These are phyloP conservation scores for Heterochromis multidens DNA, from an alignment of 2,113 vertebrate species.

Conservation along the genomic window DNA sequence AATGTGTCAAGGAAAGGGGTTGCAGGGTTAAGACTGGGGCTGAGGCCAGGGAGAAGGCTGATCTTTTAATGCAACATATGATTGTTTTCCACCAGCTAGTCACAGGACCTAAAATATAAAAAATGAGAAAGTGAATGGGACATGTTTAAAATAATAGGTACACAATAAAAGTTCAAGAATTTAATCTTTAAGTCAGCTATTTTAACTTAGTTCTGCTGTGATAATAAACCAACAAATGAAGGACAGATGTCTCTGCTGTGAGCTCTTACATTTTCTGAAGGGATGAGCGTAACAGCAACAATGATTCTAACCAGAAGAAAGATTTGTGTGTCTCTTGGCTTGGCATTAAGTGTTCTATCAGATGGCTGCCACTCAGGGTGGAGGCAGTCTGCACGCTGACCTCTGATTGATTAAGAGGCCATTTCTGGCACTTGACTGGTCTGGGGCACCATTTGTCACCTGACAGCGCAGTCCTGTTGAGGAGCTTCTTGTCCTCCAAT, in stretches of 20 bases:
- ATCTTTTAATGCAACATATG: neutral
- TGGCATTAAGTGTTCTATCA: conserved; percentile 60
- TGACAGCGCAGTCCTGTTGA: conserved; percentile 56
- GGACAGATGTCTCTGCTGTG: neutral
- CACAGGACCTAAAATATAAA: neutral
- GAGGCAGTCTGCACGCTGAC: conserved; percentile 56
- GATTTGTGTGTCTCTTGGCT: conserved; percentile 23
- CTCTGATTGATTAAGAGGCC: conserved; percentile 76
- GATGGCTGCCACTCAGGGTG: conserved; percentile 62
- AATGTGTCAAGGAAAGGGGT: conserved; percentile 34
- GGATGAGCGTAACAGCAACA: neutral
- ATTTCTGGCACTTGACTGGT: conserved; percentile 60
- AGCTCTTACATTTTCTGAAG: neutral
- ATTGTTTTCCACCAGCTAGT: neutral
- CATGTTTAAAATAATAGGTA: neutral
- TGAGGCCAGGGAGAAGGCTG: neutral
- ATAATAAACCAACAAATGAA: neutral
- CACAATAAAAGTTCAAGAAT: neutral
- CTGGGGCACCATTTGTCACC: conserved; percentile 69
- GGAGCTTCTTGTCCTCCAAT: conserved; percentile 49
- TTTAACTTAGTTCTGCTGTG: neutral
- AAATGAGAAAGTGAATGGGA: neutral
- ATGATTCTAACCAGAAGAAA: conserved; percentile 3
- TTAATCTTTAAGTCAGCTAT: neutral
- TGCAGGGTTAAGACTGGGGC: conserved; percentile 2